Evolutionary conservation across 2,113 vertebrate genomes (phyloP), one percentile per base, ranked within the genome.

Genomic region (Corydoras maculifer): DNA sequence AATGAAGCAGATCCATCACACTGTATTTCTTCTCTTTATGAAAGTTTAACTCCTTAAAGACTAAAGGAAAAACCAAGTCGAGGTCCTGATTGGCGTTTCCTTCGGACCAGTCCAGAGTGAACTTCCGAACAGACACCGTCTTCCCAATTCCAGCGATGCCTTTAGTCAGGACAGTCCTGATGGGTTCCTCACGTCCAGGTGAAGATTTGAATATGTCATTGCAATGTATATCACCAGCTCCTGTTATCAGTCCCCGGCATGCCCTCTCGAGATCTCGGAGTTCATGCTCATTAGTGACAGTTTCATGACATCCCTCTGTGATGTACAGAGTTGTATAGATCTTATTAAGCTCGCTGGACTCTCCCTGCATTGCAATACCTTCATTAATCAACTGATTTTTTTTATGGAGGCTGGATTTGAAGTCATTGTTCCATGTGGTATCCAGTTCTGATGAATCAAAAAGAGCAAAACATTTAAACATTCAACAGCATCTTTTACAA

Each of bases 1-100:
- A 14, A 35, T 14, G 5, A n/a, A 63, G 35, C 31, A 49, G 35
- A 2, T 63, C 14, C 62, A 63, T 63, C n/a, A 63, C 8, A 15
- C 9, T 9, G 35, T n/a, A 8, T 14, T 64, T 63, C 62, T 58
- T 64, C 53, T 43, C 35, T 8, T 43, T 43, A 43, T 43, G 35
- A 43, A 70, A 13, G 58, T 70, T 70, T n/a, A 71, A 15, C 59
- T 71, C 69, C 43, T 60, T 31, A 60, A 71, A 70, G 6, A 58
- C 58, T 53, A 70, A 59, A 53, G 69, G 69, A 9, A 70, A 70
- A 8, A 70, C 62, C 10, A 70, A 62, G 4, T 51, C 12, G 59
- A 70, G 62, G 32, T 70, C 69, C 2, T 62, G 14, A 61, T 70
- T 43, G 35, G 35, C 35, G 4, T 43, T 43, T 43, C 35, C 35